Percentiles rank a stretch among this genome's conserved stretches.
Conservation (phyloP, 2,888 invertebrate species). For the Acanthosepion esculentum region DNA sequence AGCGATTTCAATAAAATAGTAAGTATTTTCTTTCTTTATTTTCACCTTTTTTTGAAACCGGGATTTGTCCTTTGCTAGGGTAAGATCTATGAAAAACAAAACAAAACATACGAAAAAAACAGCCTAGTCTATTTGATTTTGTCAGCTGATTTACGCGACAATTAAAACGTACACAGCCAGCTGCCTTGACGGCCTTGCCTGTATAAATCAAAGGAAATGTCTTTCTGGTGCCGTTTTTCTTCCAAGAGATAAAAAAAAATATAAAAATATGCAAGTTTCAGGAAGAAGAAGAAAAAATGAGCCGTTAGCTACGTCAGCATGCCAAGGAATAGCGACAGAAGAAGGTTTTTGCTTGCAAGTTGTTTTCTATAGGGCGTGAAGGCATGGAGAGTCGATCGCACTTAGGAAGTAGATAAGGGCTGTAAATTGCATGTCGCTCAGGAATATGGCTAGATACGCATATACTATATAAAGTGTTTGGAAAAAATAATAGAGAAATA, state of each 20-base stretch:
- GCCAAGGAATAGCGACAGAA: too few species aligned
- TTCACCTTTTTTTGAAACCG: not conserved
- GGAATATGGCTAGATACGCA: too few species aligned
- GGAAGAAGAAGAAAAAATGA: not conserved
- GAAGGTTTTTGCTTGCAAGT: too few species aligned
- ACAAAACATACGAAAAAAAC: not conserved
- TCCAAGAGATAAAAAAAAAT: not conserved
- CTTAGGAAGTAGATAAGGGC: too few species aligned
- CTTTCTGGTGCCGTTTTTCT: slow-evolving; percentile 13
- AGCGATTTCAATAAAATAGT: not conserved
- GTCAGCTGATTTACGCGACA: slow-evolving; percentile 11
- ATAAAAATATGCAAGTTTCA: not conserved
- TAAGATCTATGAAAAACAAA: not conserved
- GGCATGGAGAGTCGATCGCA: too few species aligned
- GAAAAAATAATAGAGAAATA: too few species aligned
- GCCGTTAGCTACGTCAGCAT: too few species aligned
- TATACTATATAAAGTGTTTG: too few species aligned
- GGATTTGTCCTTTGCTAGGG: not conserved
- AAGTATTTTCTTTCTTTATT: not conserved
- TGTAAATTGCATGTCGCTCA: too few species aligned
- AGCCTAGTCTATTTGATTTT: not conserved
- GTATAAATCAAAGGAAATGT: slow-evolving; percentile 1
- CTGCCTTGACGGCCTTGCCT: not conserved
- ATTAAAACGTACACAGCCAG: not conserved
- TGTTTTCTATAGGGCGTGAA: too few species aligned